Percentiles rank a stretch among this genome's conserved stretches.
Conservation (phyloP, 2,888 invertebrate genomes). For the Stenodema calcarata region DNA sequence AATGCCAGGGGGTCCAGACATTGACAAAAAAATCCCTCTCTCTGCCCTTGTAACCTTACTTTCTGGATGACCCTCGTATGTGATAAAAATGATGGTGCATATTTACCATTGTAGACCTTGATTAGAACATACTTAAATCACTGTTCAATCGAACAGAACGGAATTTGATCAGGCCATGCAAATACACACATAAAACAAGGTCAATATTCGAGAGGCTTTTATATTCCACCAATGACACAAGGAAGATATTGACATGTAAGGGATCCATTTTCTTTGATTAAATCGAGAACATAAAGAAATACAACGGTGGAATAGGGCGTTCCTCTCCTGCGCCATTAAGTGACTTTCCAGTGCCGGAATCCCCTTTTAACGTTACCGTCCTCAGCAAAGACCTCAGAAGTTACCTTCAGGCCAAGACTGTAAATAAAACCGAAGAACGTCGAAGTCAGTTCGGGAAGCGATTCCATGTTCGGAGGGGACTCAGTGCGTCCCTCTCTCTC, state of each 20-base stretch:
- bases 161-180: too few species aligned
- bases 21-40: too few species aligned
- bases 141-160: too few species aligned
- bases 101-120: too few species aligned
- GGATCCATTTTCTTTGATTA: neutral
- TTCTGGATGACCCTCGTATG: too few species aligned
- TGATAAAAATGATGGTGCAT: too few species aligned
- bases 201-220: too few species aligned
- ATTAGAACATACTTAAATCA: too few species aligned
- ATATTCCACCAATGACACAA: too few species aligned
- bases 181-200: too few species aligned
- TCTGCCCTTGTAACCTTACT: too few species aligned
- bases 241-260: neutral
- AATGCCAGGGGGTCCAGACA: too few species aligned
- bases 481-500: neutral
- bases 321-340: neutral
- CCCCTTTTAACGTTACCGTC: neutral
- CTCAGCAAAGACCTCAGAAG: neutral
- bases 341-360: neutral
- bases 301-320: neutral
- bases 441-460: neutral
- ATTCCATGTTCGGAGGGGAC: neutral
- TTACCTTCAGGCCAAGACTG: neutral
- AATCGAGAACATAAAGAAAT: neutral
- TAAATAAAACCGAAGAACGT: neutral